Conservation (phyloP, 2,113 vertebrate species). For the Thinocorus orbignyianus region DNA sequence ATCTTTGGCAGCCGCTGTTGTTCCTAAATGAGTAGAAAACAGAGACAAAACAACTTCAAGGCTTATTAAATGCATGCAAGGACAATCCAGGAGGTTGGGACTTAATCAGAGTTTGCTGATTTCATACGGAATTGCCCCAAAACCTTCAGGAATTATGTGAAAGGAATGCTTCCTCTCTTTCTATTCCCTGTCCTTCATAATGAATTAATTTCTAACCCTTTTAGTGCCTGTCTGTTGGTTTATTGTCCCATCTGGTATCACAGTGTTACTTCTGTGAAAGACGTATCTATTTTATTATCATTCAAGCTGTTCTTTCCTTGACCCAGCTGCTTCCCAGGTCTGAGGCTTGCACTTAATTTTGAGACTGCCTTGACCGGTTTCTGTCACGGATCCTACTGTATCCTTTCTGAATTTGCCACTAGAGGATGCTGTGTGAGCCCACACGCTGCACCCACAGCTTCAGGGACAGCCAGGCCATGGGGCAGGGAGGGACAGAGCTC, state of each 20-base stretch:
- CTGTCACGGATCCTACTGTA: neutral
- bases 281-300: rapidly evolving
- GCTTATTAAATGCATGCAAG: rapidly evolving
- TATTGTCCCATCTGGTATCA: neutral
- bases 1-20: neutral
- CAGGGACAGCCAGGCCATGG: too few relatives aligned
- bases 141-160: neutral
- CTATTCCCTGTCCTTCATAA: neutral
- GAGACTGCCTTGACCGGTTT: neutral
- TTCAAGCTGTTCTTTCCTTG: neutral
- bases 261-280: neutral
- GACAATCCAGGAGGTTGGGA: neutral
- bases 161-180: neutral
- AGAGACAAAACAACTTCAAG: neutral
- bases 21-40: neutral
- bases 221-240: neutral
- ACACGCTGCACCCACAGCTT: rapidly evolving
- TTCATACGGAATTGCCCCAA: neutral
- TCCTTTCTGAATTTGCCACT: neutral
- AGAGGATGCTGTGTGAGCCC: neutral
- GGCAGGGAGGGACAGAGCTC: too few relatives aligned
- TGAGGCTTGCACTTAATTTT: neutral
- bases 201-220: neutral
- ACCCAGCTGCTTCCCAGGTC: rapidly evolving
- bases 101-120: neutral